Evolutionary conservation across 2,888 invertebrate genomes (phyloP), one percentile per base, ranked within the genome.

Genomic region (Cerceris rybyensis): DNA sequence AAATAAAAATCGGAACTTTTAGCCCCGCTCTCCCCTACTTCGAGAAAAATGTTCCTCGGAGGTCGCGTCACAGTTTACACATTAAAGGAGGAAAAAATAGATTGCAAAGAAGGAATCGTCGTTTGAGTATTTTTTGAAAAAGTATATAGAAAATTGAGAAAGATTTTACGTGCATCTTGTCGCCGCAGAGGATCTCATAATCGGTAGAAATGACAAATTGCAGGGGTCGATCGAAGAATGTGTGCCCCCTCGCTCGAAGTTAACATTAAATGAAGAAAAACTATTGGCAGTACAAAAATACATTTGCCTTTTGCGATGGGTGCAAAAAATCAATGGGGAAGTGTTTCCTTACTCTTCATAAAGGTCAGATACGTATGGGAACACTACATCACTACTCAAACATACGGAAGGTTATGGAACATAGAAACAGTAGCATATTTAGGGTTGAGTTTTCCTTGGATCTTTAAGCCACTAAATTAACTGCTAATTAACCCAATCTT

Each of bases 161-260:
- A 11, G 2, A 11, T 11, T 2, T 46, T 46, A 11, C 46, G 46
- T 46, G 11, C 46, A 46, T 8, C 8, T 46, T n/a, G 50, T n/a
- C 50, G 50, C 9, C 50, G 55, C 55, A 8, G 55, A 17, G 16
- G 28, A 55, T 55, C 17, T 28, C 8, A 11, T 5, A 46, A 13
- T 11, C 7, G 17, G 55, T 55, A 17, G 17, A 55, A 55, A 55
- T 55, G 0, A 17, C 17, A 16, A 16, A 17, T 11, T 55, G 7
- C 17, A 17, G 28, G 17, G 28, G 13, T 28, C 61, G 42, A 13
- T 8, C 11, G n/a, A 43, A 49, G 70, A 75, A 52, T 58, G 78
- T 75, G 78, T 78, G 78, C 75, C 70, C 66, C 66, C 17, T 78
- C 63, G 57, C 65, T 70, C 75, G 54, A 66, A 14, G 70, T 42